Evolutionary conservation across 2,113 vertebrate species (phyloP).

Genomic region (Amazona guildingii): DNA sequence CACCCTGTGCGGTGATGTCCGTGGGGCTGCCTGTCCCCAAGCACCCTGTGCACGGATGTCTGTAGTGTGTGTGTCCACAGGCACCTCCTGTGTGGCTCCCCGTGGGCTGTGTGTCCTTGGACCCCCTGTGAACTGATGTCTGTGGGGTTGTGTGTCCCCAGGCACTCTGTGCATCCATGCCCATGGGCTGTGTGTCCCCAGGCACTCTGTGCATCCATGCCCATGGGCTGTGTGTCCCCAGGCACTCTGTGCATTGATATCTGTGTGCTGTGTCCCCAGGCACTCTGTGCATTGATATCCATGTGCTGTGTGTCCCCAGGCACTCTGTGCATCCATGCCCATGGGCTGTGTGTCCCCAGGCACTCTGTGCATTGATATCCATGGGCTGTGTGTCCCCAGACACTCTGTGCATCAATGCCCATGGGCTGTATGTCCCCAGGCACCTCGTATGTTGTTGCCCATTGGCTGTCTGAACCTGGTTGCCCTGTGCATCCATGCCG

Average conservation of each 20-base stretch:
- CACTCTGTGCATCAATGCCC: no score
- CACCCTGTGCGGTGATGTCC: background rate
- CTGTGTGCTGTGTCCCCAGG: background rate
- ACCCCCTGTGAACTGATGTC: background rate
- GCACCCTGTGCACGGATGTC: no score
- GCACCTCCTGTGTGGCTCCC: background rate
- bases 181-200: background rate
- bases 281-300: background rate
- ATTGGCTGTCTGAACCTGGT: background rate
- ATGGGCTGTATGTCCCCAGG: background rate
- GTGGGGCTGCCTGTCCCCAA: background rate
- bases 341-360: background rate
- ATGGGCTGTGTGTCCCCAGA: no score
- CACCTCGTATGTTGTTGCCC: background rate
- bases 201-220: background rate
- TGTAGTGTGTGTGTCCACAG: no score
- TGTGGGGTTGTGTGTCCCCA: background rate
- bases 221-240: background rate
- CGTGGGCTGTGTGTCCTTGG: background rate
- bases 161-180: accelerated
- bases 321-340: accelerated
- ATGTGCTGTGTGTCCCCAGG: background rate
- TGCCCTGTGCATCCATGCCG: background rate
- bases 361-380: accelerated
- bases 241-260: no score